A percentile compares a stretch with the other conserved stretches of the same genome.
phyloP scores from a whole-genome alignment of 64 coral and sea anemone genomes.

The Porites lutea region DNA sequence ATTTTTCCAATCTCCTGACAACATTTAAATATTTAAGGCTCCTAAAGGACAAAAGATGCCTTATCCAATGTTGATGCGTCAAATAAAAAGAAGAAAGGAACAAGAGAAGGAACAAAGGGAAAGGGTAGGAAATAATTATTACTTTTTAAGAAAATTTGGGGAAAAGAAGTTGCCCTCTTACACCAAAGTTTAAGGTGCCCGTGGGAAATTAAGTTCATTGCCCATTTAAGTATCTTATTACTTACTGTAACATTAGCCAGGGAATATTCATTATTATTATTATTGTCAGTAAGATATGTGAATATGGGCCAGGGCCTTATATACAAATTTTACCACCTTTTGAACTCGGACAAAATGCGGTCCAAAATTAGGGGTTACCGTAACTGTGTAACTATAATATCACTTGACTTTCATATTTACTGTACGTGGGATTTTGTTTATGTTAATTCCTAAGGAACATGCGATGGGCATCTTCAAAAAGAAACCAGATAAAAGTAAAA shows the following conservation, averaged over 20 bases:
- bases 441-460: constrained; percentile 36
- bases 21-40: constrained; percentile 39
- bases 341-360: too few species aligned
- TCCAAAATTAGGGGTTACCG: too few species aligned
- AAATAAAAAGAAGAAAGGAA: constrained; percentile 73
- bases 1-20: neutral
- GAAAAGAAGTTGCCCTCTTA: neutral
- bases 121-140: constrained; percentile 50
- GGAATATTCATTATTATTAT: neutral
- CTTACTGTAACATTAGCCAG: too few species aligned
- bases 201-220: too few species aligned
- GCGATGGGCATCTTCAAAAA: constrained; percentile 81
- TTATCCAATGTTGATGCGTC: constrained; percentile 69
- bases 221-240: too few species aligned
- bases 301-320: too few species aligned
- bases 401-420: neutral
- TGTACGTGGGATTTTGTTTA: neutral
- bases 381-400: neutral
- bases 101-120: constrained; percentile 67
- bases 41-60: constrained; percentile 76
- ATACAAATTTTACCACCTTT: too few species aligned
- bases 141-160: too few species aligned
- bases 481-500: constrained; percentile 62
- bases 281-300: too few species aligned
- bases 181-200: too few species aligned